Evolutionary conservation across 2,888 invertebrate genomes (phyloP).

Genomic region (Troides helena): DNA sequence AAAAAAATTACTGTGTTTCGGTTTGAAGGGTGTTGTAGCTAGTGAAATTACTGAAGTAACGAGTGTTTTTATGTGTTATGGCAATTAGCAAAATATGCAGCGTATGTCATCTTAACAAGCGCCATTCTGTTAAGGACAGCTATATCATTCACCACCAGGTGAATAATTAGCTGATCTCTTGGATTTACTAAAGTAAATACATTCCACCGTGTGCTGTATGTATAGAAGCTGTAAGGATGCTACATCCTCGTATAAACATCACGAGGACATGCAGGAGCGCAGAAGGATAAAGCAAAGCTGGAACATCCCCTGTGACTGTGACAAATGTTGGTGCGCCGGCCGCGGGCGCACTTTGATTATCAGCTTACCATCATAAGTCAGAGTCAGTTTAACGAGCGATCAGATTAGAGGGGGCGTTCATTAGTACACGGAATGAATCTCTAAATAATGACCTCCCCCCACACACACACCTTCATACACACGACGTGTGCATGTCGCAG

Average conservation of each 20-base stretch:
- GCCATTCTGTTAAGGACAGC: too few species aligned
- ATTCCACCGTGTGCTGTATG: background rate
- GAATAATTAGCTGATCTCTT: too few species aligned
- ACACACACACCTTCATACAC: too few species aligned
- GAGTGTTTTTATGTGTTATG: too few species aligned
- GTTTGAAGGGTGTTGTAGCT: too few species aligned
- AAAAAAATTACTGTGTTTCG: too few species aligned
- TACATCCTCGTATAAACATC: background rate
- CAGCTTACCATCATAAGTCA: conserved; percentile 28
- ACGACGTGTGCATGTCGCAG: too few species aligned
- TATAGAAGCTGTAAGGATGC: background rate
- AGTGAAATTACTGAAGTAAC: too few species aligned
- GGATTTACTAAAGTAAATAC: too few species aligned
- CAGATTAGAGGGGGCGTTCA: conserved; percentile 29
- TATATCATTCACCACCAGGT: too few species aligned
- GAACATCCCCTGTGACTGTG: conserved; percentile 4
- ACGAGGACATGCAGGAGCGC: background rate
- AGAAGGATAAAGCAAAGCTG: conserved; percentile 3
- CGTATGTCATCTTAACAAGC: too few species aligned
- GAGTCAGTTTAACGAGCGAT: conserved; percentile 31
- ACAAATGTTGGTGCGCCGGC: conserved; percentile 1
- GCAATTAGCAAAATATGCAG: too few species aligned
- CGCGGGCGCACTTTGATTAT: conserved; percentile 17
- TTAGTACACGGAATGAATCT: conserved; percentile 23
- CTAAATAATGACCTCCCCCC: conserved; percentile 8